A percentile compares a stretch with the other conserved stretches of the same genome.
Evolutionary conservation across 2,797 vertebrate species (phyloP).

Genomic region (Tinamus major): DNA sequence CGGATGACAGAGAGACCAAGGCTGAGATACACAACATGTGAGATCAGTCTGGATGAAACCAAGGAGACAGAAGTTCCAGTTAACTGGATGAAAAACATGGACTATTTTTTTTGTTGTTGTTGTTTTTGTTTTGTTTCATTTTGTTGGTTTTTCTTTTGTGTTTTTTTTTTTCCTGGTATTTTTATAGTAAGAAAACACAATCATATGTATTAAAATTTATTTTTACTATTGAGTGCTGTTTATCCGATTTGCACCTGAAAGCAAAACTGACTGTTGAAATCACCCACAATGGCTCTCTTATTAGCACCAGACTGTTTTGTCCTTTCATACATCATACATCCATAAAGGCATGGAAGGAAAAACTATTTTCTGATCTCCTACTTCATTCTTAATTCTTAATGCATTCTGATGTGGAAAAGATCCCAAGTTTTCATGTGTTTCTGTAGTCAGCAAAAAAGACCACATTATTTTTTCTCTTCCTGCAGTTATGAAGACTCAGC

Average conservation of each 20-base stretch:
- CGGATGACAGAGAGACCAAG: too few relatives aligned
- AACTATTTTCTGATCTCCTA: background rate
- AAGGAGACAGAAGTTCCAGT: background rate
- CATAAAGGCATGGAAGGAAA: background rate
- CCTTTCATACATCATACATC: background rate
- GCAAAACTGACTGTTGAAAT: background rate
- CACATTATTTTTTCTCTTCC: background rate
- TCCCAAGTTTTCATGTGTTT: background rate
- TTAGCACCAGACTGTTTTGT: accelerated
- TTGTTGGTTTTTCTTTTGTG: background rate
- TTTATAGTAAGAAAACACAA: background rate
- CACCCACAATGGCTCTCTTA: background rate
- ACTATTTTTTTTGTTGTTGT: background rate
- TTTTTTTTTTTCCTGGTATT: accelerated
- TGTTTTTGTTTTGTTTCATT: background rate
- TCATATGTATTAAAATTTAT: background rate
- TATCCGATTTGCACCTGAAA: background rate
- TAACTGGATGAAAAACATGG: background rate
- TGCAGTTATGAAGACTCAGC: background rate
- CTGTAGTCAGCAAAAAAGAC: background rate
- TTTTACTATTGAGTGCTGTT: background rate
- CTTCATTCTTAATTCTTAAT: background rate
- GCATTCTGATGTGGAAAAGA: background rate
- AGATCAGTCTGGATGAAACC: background rate
- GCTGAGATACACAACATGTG: too few relatives aligned